Evolutionary conservation across 2,888 invertebrate species (phyloP), one percentile per base, ranked within the genome.

Genomic region (Chromoteleia sp.): DNA sequence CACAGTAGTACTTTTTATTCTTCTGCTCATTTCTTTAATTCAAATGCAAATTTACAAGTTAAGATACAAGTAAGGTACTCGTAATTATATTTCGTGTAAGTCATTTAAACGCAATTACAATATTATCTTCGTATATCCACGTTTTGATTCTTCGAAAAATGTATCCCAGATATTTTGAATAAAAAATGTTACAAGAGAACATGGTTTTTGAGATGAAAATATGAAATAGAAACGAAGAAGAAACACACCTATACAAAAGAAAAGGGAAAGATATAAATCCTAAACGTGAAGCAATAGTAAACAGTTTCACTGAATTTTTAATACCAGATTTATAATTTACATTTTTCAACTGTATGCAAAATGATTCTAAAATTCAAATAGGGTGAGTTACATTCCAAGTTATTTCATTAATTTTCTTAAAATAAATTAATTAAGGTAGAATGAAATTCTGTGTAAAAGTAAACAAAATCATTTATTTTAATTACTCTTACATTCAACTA

Each of bases 101-200:
- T 61, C 71, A 41, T 52, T 61, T 70, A 30, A 67, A 48, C 19
- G 21, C 10, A 56, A 41, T 68, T 19, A 21, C 25, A 43, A 45
- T 67, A 70, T 45, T 56, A 48, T 30, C 43, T 70, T 39, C n/a
- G 25, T 33, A 43, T 25, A 56, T 45, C 15, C 10, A 36, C 29
- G 29, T 17, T n/a, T 19, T 19, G 8, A 29, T 63, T 54, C 33
- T 33, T 30, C 21, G 12, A 65, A 50, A 39, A 74, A 19, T 75
- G 75, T 75, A 67, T 48, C 33, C 17, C 36, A 45, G 12, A 65
- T 75, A 75, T 65, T 75, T 75, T 75, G 65, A 75, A 65, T 75
- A 75, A 75, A 75, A 74, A 74, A 63, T 15, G 17, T 39, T 39
- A 14, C 39, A 39, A 10, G 25, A 25, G 25, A 6, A 25, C 6